phyloP scores from a whole-genome alignment of 2,113 vertebrate species.

The Spea multiplicata region DNA sequence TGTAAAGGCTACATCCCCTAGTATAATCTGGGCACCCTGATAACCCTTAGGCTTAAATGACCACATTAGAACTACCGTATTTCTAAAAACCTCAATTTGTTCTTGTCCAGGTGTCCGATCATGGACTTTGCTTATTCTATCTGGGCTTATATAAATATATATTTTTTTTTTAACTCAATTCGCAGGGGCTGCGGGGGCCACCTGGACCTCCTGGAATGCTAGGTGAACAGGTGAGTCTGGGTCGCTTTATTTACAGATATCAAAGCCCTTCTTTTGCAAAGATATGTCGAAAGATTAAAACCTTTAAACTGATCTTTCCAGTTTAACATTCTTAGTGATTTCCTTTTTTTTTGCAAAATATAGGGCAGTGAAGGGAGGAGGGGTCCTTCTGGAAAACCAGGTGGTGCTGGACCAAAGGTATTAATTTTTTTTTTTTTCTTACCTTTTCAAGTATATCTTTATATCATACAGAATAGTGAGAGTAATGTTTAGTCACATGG shows the following conservation, averaged over 20 bases:
- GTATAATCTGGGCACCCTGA: no score
- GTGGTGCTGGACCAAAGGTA: constrained; percentile 31
- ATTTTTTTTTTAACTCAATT: background rate
- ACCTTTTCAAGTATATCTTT: no score
- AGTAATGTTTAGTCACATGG: no score
- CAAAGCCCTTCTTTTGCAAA: background rate
- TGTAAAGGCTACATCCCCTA: no score
- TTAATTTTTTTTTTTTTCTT: background rate
- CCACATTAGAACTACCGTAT: background rate
- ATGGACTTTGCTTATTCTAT: no score
- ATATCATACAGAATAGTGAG: no score
- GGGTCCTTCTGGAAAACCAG: constrained; percentile 25
- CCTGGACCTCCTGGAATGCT: constrained; percentile 19
- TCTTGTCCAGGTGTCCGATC: background rate
- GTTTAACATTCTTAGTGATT: background rate
- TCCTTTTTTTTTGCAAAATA: background rate
- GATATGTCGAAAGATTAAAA: no score
- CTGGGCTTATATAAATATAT: no score
- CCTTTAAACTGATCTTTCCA: background rate
- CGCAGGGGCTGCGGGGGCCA: constrained; percentile 1
- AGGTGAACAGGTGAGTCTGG: constrained; percentile 17
- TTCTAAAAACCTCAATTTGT: background rate
- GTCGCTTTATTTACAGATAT: background rate
- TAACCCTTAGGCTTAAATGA: no score
- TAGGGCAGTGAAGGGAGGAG: constrained; percentile 36